Evolutionary conservation across 1,140 invertebrate species (phyloP).

Genomic region (Neodiprion pinetum): DNA sequence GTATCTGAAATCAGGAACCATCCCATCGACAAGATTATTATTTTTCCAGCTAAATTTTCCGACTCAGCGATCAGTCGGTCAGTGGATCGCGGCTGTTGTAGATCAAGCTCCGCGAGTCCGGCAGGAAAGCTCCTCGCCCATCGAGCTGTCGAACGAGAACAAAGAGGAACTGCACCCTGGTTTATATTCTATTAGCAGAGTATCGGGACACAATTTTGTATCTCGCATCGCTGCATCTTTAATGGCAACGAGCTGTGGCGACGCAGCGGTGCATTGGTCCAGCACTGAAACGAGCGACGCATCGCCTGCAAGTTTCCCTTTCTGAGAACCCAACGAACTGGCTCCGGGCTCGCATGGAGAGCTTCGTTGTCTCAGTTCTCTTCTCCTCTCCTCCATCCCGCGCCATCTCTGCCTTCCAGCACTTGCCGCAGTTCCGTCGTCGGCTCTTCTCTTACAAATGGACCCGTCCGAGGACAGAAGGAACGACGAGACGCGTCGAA

Average conservation of each 20-base stretch:
- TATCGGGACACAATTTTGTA: background rate
- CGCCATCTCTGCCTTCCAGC: too few species aligned
- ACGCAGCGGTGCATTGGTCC: background rate
- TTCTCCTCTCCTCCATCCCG: too few species aligned
- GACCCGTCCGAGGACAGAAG: background rate
- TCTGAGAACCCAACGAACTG: background rate
- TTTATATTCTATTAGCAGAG: constrained; percentile 3
- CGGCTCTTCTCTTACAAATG: background rate
- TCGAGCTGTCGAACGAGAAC: background rate
- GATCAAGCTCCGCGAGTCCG: too few species aligned
- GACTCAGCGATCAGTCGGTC: too few species aligned
- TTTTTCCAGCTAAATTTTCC: too few species aligned
- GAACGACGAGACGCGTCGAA: background rate
- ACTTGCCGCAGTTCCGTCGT: background rate
- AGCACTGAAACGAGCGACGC: background rate
- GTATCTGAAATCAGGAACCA: too few species aligned
- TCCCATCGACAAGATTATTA: too few species aligned
- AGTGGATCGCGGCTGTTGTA: too few species aligned
- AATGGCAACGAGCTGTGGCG: background rate
- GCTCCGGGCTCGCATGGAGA: background rate
- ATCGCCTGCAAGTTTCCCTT: background rate
- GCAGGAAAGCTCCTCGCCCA: too few species aligned
- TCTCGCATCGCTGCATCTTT: constrained; percentile 7
- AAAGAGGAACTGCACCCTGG: background rate
- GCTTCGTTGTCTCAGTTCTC: too few species aligned